Conservation (phyloP, 2,797 vertebrate species). For the Buceros bicornis region DNA sequence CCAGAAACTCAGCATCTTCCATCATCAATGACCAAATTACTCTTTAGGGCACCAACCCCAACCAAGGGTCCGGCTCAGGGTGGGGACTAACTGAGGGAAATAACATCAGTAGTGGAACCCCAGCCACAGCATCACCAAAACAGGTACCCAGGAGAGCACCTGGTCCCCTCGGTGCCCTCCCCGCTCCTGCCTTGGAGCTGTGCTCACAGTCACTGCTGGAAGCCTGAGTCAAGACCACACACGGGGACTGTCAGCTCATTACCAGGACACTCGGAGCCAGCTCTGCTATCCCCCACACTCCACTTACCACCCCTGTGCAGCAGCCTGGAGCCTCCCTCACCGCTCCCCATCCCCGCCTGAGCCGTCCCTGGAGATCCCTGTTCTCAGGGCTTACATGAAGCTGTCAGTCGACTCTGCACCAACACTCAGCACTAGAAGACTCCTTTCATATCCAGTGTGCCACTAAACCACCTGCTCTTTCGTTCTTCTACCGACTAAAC, state of each 20-base stretch:
- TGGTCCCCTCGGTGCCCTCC: background rate
- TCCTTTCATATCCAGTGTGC: background rate
- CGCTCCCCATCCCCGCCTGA: background rate
- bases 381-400: accelerated
- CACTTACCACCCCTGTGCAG: background rate
- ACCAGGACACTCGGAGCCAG: background rate
- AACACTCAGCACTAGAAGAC: background rate
- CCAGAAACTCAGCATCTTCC: background rate
- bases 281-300: background rate
- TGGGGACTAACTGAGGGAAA: background rate
- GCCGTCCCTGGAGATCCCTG: background rate
- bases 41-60: background rate
- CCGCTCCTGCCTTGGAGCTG: background rate
- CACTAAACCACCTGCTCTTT: background rate
- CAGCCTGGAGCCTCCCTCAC: background rate
- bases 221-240: background rate
- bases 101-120: background rate
- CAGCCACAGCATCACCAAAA: background rate
- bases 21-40: background rate
- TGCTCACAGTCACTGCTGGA: background rate
- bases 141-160: background rate
- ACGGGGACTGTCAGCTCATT: background rate
- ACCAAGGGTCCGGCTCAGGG: accelerated
- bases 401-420: background rate
- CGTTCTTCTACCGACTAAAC: background rate